Evolutionary conservation across 1,140 invertebrate genomes (phyloP).

Genomic region (Anastatus disparis): DNA sequence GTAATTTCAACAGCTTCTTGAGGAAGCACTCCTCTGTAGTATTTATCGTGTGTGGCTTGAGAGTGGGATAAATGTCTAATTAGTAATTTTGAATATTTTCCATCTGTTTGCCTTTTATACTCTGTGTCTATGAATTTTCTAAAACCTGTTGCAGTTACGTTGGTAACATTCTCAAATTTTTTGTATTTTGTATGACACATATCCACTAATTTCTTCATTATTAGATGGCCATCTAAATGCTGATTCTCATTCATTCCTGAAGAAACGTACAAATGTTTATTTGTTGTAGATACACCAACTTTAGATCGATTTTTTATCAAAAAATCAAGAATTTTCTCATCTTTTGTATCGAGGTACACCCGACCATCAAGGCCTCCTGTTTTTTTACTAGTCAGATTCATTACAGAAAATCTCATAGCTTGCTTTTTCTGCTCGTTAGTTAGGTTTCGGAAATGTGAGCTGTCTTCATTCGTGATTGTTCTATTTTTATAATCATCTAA

Average conservation of each 20-base stretch:
- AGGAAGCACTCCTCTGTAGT: not conserved
- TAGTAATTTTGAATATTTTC: not conserved
- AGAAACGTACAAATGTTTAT: not conserved
- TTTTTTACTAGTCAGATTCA: not conserved
- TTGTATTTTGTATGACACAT: not conserved
- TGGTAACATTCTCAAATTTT: not conserved
- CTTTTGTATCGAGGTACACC: not conserved
- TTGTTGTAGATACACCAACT: not conserved
- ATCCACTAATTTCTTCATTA: constrained; percentile 5
- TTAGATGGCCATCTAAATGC: not conserved
- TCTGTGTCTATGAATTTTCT: not conserved
- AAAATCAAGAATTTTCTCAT: constrained; percentile 1
- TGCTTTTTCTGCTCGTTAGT: not conserved
- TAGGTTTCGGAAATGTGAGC: not conserved
- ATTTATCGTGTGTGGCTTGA: not conserved
- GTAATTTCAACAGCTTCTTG: not conserved
- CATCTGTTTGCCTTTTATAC: not conserved
- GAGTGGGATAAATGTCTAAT: not conserved
- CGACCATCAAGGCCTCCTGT: not conserved
- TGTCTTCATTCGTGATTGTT: not conserved
- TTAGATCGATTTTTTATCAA: not conserved
- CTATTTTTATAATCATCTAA: not conserved
- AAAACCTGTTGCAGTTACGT: not conserved
- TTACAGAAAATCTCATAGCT: not conserved
- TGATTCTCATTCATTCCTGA: not conserved